Evolutionary conservation across 2,113 vertebrate genomes (phyloP).

Genomic region (Leptosomus discolor): DNA sequence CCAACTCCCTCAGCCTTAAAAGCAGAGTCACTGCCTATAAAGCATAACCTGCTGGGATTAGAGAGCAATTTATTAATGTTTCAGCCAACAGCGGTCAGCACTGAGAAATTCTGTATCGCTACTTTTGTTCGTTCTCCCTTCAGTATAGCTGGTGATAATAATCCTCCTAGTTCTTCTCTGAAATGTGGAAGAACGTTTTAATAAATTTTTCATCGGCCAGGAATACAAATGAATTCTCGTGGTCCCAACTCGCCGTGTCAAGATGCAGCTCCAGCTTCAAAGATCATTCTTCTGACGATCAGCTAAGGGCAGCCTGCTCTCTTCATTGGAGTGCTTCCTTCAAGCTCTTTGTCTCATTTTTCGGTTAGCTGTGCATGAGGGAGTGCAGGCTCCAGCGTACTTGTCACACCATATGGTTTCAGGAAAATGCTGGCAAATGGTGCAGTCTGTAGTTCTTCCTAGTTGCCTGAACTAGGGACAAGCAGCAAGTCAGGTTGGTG

Average conservation of each 20-base stretch:
- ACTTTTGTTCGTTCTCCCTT: neutral
- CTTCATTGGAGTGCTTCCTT: neutral
- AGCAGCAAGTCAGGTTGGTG: neutral
- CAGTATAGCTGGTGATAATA: neutral
- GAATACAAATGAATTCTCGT: neutral
- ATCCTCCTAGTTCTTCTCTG: neutral
- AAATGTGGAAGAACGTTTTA: neutral
- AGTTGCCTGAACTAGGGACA: neutral
- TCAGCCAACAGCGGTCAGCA: neutral
- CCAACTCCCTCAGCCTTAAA: no score
- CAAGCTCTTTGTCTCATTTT: neutral
- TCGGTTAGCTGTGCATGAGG: neutral
- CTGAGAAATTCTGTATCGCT: neutral
- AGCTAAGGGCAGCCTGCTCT: neutral
- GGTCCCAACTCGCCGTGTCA: neutral
- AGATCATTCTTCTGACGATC: neutral
- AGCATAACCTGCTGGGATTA: neutral
- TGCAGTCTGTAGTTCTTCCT: neutral
- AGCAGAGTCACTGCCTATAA: neutral
- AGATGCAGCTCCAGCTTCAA: neutral
- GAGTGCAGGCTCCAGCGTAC: accelerated
- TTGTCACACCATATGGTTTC: neutral
- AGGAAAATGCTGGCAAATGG: neutral
- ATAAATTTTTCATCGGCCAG: neutral
- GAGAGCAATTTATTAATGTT: neutral